Base-by-base conservation (phyloP, 2,888 invertebrate species). In the Chrysodeixis includens region DNA sequence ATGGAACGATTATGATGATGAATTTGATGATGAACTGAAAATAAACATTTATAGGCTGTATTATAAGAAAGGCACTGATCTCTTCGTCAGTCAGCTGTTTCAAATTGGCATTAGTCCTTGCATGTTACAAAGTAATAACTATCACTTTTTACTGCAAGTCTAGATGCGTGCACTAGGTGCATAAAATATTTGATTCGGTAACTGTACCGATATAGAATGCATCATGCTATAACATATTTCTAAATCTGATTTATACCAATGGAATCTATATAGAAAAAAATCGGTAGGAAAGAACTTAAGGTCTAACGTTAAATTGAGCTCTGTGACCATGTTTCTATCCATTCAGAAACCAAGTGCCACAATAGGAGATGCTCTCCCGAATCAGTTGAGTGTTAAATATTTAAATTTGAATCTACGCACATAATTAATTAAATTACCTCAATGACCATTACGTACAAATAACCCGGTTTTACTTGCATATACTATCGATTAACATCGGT, bases 131-230 rank as follows among this genome's bases (percentile, higher is more conserved):
- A 14, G 46, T 16, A 61, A 69, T 69, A 20, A 69, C 75, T 72
- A 74, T 72, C 74, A 72, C 70, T 74, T 74, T 71, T 69, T 20
- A 56, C 20, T 14, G 20, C 46, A 32, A n/a, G 30, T 18, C 26
- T 5, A 55, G 40, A 58, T 70, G 72, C 76, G 72, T 73, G 72
- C 22, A 4, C 32, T 30, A 14, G 61, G 35, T 49, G 35, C n/a
- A 30, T 57, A 58, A 52, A 32, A 16, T 16, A 30, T 20, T 30
- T 53, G 52, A 58, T 55, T 51, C 40, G 20, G 30, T 74, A 56
- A 58, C 40, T 10, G 26, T 18, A 16, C 12, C 35, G 20, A 35
- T 51, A 54, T 16, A 14, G 18, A 74, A 51, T 44, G 30, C 32
- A 26, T 57, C 30, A 30, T 5, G 51, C 30, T 57, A 51, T 18